phyloP scores from a whole-genome alignment of 2,888 invertebrate species.

The Nineta flava region DNA sequence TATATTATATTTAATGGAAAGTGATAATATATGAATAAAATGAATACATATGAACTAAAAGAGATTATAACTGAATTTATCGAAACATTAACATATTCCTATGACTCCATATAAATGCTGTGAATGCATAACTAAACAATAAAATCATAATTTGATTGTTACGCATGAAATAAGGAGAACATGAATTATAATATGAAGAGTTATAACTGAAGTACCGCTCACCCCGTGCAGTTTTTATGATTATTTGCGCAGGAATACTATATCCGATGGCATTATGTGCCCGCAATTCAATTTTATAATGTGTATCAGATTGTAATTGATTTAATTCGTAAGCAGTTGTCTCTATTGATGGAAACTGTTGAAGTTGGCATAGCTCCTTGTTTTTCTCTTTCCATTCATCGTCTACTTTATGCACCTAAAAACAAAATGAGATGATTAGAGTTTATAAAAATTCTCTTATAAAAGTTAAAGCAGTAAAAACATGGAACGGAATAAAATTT shows the following conservation, averaged over 20 bases:
- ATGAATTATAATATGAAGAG: slow-evolving; percentile 6
- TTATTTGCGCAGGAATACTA: slow-evolving; percentile 60
- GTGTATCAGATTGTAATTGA: slow-evolving; percentile 57
- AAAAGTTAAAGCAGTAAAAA: neutral
- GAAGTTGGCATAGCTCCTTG: slow-evolving; percentile 21
- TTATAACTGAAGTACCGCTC: slow-evolving; percentile 30
- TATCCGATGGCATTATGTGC: slow-evolving; percentile 77
- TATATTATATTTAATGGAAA: too few relatives aligned
- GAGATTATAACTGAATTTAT: neutral
- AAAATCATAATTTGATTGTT: slow-evolving; percentile 1
- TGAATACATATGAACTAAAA: neutral
- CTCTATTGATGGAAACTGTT: slow-evolving; percentile 17
- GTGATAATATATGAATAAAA: too few relatives aligned
- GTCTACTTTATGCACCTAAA: slow-evolving; percentile 46
- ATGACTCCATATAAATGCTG: slow-evolving; percentile 6
- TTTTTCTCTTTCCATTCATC: slow-evolving; percentile 43
- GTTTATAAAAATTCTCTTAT: too few relatives aligned
- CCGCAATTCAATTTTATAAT: slow-evolving; percentile 67
- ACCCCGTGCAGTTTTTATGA: slow-evolving; percentile 78
- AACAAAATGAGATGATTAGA: slow-evolving; percentile 1
- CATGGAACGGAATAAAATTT: too few relatives aligned
- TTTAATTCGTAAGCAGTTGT: slow-evolving; percentile 51
- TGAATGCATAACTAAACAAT: slow-evolving; percentile 10
- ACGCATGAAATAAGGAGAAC: neutral
- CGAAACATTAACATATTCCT: neutral